phyloP scores from a whole-genome alignment of 2,888 invertebrate species.

The Globia sparganii region DNA sequence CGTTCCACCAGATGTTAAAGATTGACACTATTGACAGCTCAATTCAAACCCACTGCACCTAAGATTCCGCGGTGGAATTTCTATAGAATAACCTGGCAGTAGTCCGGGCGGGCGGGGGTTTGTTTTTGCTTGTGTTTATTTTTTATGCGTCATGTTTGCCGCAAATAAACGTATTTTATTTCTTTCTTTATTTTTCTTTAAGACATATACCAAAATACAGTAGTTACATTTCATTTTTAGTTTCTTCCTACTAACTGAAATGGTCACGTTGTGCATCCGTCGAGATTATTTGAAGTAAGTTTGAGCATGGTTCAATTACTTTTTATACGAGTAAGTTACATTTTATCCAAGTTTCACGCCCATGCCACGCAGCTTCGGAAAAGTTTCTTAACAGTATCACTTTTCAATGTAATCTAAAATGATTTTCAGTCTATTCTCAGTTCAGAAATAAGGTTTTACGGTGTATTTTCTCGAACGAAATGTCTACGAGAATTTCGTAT shows the following conservation, averaged over 20 bases:
- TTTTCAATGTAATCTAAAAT: slow-evolving; percentile 32
- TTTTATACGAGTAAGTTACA: slow-evolving; percentile 38
- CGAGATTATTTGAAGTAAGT: slow-evolving; percentile 39
- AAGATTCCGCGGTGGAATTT: too few species aligned
- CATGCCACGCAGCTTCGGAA: slow-evolving; percentile 12
- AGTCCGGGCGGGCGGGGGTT: too few species aligned
- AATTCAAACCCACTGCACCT: not conserved
- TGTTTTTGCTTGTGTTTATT: too few species aligned
- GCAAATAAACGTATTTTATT: too few species aligned
- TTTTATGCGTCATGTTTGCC: too few species aligned
- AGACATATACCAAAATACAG: not conserved
- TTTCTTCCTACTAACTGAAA: not conserved
- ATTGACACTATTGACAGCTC: not conserved
- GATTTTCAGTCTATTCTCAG: not conserved
- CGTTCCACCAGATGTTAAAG: not conserved
- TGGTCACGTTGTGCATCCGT: not conserved
- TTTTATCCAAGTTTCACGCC: slow-evolving; percentile 15
- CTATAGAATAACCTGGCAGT: not conserved
- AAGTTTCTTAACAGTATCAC: slow-evolving; percentile 6
- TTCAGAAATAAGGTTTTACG: not conserved
- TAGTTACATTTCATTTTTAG: not conserved
- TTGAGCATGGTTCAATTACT: slow-evolving; percentile 39
- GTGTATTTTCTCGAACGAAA: not conserved
- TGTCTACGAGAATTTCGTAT: not conserved
- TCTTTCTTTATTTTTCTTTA: too few species aligned